A percentile compares a stretch with the other conserved stretches of the same genome.
Conservation (phyloP, 2,113 vertebrate genomes). For the Aix galericulata region DNA sequence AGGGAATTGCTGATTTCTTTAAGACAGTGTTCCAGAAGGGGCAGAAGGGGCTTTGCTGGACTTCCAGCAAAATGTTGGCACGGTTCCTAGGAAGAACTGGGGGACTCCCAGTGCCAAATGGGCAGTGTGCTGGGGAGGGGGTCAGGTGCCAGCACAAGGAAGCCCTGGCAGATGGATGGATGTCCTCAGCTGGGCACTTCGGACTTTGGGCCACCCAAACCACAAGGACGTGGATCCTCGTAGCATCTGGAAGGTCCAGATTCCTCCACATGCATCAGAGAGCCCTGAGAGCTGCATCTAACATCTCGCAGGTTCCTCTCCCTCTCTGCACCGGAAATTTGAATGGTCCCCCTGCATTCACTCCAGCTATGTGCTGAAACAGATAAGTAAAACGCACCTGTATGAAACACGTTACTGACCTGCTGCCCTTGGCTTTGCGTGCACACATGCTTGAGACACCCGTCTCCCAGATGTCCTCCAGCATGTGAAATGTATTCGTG, state of each 20-base stretch:
- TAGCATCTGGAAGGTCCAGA: background rate
- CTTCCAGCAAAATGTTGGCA: background rate
- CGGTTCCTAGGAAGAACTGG: background rate
- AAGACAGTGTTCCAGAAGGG: background rate
- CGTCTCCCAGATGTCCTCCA: background rate
- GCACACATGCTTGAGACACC: background rate
- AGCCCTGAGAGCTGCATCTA: background rate
- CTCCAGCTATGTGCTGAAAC: background rate
- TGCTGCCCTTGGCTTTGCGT: background rate
- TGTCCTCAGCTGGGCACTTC: fast-evolving
- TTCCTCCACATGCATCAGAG: fast-evolving
- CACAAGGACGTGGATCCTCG: fast-evolving
- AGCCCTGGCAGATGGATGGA: background rate
- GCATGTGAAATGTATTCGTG: background rate
- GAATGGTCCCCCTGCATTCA: background rate
- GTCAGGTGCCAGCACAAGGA: background rate
- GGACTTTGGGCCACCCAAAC: background rate
- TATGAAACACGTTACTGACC: background rate
- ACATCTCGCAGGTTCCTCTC: background rate
- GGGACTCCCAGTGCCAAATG: background rate
- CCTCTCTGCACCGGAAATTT: background rate
- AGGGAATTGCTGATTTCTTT: background rate
- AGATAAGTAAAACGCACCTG: constrained; percentile 12
- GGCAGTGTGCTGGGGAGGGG: background rate
- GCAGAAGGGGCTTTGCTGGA: background rate